These are phyloP conservation scores for Melolontha melolontha DNA, from an alignment of 2,888 invertebrate genomes.

Conservation along the genomic window DNA sequence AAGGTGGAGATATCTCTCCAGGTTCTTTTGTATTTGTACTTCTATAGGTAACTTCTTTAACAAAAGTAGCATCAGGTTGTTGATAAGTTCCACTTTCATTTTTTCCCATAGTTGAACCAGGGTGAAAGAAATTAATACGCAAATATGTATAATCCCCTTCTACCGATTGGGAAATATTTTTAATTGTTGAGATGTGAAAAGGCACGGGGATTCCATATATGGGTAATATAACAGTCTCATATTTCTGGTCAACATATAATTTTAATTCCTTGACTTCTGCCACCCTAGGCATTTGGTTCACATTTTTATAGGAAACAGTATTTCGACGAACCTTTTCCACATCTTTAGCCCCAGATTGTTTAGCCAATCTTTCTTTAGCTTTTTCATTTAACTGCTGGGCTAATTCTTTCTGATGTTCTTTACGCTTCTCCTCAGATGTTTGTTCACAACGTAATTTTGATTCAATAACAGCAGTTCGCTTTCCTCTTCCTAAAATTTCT, in stretches of 20 bases:
- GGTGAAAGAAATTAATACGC: constrained; percentile 98
- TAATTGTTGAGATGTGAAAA: constrained; percentile 98
- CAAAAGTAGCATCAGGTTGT: constrained; percentile 95
- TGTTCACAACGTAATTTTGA: constrained; percentile 94
- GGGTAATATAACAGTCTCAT: constrained; percentile 98
- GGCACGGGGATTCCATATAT: constrained; percentile 97
- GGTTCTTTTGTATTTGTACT: constrained; percentile 98
- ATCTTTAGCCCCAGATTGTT: constrained; percentile 87
- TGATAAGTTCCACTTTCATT: constrained; percentile 92
- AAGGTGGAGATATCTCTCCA: constrained; percentile 93
- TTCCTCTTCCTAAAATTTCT: constrained; percentile 80
- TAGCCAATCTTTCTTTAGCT: constrained; percentile 91
- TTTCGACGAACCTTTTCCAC: constrained; percentile 92
- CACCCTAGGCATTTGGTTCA: constrained; percentile 93
- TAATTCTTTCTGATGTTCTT: constrained; percentile 95
- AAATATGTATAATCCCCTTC: constrained; percentile 99
- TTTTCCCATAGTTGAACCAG: constrained; percentile 95
- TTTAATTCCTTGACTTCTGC: constrained; percentile 93
- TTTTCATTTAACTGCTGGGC: constrained; percentile 91
- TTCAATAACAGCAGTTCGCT: constrained; percentile 91
- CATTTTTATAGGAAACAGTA: constrained; percentile 93
- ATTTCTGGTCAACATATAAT: constrained; percentile 95
- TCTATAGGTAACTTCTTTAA: constrained; percentile 99
- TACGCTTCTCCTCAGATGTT: constrained; percentile 96
- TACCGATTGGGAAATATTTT: constrained; percentile 98